Evolutionary conservation across 2,888 invertebrate species (phyloP).

Genomic region (Troides helena): DNA sequence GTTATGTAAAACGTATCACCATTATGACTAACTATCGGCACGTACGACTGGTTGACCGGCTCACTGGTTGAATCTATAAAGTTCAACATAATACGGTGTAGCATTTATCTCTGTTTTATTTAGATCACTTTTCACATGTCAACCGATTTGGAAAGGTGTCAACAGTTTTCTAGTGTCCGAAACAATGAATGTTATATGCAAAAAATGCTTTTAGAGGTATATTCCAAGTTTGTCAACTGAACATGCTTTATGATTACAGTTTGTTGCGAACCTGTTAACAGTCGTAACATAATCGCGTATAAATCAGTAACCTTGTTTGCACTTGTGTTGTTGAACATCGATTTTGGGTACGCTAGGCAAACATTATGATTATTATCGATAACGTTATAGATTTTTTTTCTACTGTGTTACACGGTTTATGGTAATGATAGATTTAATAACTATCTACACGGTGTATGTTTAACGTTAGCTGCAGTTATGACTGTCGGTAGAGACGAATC

Average conservation of each 20-base stretch:
- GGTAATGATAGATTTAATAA: neutral
- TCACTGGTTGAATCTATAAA: slow-evolving; percentile 49
- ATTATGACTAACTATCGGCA: slow-evolving; percentile 45
- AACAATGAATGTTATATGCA: too few species aligned
- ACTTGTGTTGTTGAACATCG: slow-evolving; percentile 22
- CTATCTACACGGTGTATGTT: neutral
- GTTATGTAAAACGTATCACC: slow-evolving; percentile 56
- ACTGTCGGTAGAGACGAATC: too few species aligned
- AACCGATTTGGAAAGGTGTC: neutral
- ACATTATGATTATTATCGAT: slow-evolving; percentile 17
- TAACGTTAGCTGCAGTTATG: too few species aligned
- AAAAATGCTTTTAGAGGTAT: neutral
- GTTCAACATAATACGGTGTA: neutral
- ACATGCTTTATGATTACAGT: slow-evolving; percentile 7
- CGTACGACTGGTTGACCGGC: slow-evolving; percentile 31
- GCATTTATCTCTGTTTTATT: neutral
- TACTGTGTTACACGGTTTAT: neutral
- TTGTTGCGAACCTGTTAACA: slow-evolving; percentile 14
- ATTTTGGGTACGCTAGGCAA: slow-evolving; percentile 19
- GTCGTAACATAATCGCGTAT: slow-evolving; percentile 1
- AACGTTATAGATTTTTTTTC: slow-evolving; percentile 17
- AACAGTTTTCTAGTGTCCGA: neutral
- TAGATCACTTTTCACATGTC: neutral
- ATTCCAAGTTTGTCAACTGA: neutral
- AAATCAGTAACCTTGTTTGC: slow-evolving; percentile 20